Conservation (phyloP, 2,113 vertebrate species). For the Sclerurus mexicanus region DNA sequence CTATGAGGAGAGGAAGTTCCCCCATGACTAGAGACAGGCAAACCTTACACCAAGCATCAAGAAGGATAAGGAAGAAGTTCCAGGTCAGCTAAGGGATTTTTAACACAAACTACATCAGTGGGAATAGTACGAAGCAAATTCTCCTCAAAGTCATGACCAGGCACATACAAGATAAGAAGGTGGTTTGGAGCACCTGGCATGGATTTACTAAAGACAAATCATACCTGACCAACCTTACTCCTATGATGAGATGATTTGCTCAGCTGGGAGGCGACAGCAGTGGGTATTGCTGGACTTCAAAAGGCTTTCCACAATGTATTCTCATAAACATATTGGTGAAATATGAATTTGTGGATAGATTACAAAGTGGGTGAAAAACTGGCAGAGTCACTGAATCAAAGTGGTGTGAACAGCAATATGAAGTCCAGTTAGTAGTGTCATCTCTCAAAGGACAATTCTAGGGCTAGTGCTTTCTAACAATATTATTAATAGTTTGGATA, state of each 20-base stretch:
- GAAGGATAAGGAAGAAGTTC: neutral
- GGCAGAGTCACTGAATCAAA: neutral
- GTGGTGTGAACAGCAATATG: neutral
- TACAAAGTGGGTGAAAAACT: neutral
- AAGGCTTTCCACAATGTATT: neutral
- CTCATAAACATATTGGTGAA: neutral
- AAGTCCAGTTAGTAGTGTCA: neutral
- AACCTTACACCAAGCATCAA: neutral
- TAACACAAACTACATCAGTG: neutral
- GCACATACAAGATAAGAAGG: neutral
- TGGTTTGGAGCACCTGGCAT: neutral
- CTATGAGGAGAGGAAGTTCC: neutral
- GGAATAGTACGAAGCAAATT: neutral
- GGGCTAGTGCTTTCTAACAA: neutral
- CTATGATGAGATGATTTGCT: neutral
- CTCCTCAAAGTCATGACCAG: neutral
- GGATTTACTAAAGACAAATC: neutral
- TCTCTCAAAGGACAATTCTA: neutral
- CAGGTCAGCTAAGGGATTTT: neutral
- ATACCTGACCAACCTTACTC: neutral
- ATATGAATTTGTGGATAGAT: neutral
- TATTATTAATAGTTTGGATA: neutral
- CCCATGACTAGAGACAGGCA: neutral
- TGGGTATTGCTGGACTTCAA: neutral
- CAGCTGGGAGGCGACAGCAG: neutral